These are phyloP conservation scores for Oscarella lobularis DNA, from an alignment of 37 sponge, comb jelly and placozoan species.

Conservation along the genomic window DNA sequence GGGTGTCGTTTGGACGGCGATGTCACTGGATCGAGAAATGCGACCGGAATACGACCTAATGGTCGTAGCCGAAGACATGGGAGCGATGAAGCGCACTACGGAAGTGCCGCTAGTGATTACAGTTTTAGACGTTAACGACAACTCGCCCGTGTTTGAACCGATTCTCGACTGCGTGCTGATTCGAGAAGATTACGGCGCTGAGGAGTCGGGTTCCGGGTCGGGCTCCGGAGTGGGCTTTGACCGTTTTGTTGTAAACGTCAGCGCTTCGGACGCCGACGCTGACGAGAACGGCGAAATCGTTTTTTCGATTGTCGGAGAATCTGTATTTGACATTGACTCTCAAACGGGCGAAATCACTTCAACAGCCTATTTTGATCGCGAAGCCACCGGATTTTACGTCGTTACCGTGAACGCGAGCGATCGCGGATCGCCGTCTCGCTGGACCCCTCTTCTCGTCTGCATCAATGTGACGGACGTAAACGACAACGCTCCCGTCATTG, in stretches of 20 bases:
- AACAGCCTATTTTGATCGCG: neutral
- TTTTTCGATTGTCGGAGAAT: neutral
- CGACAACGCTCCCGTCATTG: neutral
- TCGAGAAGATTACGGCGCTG: neutral
- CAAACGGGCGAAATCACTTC: neutral
- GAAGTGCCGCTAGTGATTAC: neutral
- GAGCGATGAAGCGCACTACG: neutral
- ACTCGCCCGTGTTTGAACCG: neutral
- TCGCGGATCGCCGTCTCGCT: neutral
- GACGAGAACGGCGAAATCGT: neutral
- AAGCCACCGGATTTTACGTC: neutral
- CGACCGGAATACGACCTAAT: neutral
- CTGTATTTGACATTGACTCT: neutral
- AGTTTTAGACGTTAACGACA: neutral
- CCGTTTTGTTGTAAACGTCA: neutral
- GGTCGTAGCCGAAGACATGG: neutral
- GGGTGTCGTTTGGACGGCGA: neutral
- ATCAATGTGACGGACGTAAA: neutral
- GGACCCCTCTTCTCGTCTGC: neutral
- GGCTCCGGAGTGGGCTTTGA: too few relatives aligned
- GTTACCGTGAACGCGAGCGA: neutral
- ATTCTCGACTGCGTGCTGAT: neutral
- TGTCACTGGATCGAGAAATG: neutral
- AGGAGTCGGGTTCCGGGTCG: neutral
- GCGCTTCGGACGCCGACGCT: neutral